Base-by-base conservation (phyloP, 2,888 invertebrate species). In the Ariolimax columbianus region DNA sequence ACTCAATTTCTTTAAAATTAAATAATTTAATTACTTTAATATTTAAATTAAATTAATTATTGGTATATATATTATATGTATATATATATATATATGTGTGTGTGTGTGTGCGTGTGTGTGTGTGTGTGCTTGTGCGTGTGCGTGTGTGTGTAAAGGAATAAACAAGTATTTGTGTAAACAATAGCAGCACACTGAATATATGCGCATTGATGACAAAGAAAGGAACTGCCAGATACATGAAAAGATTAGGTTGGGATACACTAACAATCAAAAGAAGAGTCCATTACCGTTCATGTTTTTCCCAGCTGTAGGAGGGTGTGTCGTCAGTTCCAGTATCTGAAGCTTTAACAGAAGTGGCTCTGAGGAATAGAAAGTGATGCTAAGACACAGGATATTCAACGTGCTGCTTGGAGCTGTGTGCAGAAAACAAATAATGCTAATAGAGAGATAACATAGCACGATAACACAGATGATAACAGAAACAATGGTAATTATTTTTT, bases 281-380 rank as follows among this genome's bases (percentile, higher is more conserved):
- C 23, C 6, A 26, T 82, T 70, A 82, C 81, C 81, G 70, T 43
- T 82, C 72, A 82, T 82, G 81, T 82, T 82, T 82, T 82, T 82
- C 81, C 81, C 81, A 82, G 73, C 19, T 47, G 33, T 51, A 70
- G 36, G 81, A 38, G 36, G 19, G 1, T 55, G 81, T 82, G 30
- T 72, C 81, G 51, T 55, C 72, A 72, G 55, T 33, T 55, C 33
- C 72, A 14, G 72, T 70, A 14, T 70, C 72, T 30, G 55, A 2
- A n/a, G 1, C 4, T 3, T 7, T 63, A 63, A 26, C 59, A 63
- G 26, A 63, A 11, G 59, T n/a, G 1, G 26, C n/a, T 63, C n/a
- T 63, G 59, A 4, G 59, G n/a, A 63, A n/a, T n/a, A 3, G 23
- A 63, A 63, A 63, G n/a, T 0, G 11, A 55, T 17, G 55, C 55